phyloP scores from a whole-genome alignment of 2,888 invertebrate species.

The Tinea semifulvella region DNA sequence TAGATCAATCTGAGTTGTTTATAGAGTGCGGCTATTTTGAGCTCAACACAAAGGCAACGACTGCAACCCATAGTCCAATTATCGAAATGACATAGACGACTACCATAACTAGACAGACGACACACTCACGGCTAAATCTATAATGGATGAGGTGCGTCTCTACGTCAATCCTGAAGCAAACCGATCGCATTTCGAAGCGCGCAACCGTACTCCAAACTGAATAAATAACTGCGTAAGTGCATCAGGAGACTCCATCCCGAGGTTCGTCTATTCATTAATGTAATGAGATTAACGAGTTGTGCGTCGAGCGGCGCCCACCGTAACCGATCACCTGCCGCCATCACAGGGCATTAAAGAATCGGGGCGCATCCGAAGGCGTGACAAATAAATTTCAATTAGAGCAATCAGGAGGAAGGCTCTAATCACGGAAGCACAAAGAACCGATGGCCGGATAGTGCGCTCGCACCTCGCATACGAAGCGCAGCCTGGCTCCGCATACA shows the following conservation, averaged over 20 bases:
- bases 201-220: conserved; percentile 44
- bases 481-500: conserved; percentile 40
- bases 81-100: conserved; percentile 58
- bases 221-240: conserved; percentile 20
- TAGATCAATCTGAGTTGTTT: conserved; percentile 48
- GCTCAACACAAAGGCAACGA: not conserved
- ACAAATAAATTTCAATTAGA: conserved; percentile 59
- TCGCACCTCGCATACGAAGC: conserved; percentile 44
- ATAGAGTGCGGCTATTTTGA: conserved; percentile 40
- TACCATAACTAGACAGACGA: conserved; percentile 39
- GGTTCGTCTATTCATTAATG: conserved; percentile 42
- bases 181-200: conserved; percentile 42
- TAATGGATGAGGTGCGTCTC: conserved; percentile 62
- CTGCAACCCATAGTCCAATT: conserved; percentile 39
- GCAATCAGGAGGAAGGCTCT: conserved; percentile 38
- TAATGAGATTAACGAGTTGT: conserved; percentile 24
- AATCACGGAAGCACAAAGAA: conserved; percentile 48
- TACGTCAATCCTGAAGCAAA: conserved; percentile 56
- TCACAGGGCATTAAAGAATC: conserved; percentile 32
- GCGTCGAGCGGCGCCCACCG: not conserved
- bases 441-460: conserved; percentile 37
- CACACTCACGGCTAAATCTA: conserved; percentile 54
- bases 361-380: conserved; percentile 28
- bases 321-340: not conserved
- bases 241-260: conserved; percentile 29